Evolutionary conservation across 2,113 vertebrate species (phyloP), one percentile per base, ranked within the genome.

Genomic region (Meleagris gallopavo): DNA sequence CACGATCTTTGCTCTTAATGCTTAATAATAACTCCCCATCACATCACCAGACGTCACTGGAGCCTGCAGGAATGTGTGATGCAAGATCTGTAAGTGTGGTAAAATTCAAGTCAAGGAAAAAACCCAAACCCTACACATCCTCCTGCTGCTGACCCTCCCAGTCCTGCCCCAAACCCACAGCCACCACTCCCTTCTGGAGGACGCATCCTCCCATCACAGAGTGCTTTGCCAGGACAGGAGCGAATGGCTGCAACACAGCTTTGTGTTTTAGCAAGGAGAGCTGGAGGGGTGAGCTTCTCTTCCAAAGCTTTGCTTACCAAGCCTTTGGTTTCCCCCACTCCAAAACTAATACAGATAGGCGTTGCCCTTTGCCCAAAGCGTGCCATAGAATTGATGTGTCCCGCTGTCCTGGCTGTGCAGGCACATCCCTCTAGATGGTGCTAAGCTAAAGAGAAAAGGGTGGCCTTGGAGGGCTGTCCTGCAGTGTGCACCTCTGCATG

Each of bases 361-460:
- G 64, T 8, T 18, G 2, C 11, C 45, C 29, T 38, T 15, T 10
- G 13, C 64, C 60, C 10, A 36, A 45, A 1, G 16, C 18, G 13
- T 40, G 0, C 40, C 4, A 7, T 1, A 3, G 46, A 40, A 65
- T 73, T 2, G 74, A 13, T 0, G 22, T n/a, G 38, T 65, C 76
- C 48, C 19, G 36, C 46, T 10, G 10, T 52, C 67, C 21, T 2
- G 52, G 88, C 89, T 80, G 86, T 96, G 80, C 93, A 81, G 83
- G 24, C 6, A 30, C 72, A 13, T 89, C 91, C 91, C 96, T 93
- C 94, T 97, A 97, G 96, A 86, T 97, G 96, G 96, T 95, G 93
- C 94, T 96, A 91, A 95, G 92, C 87, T 93, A 95, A 96, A 97
- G 94, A 96, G 95, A 93, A 96, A 96, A 73, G 71, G 43, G 58